Base-by-base conservation (phyloP, 2,888 invertebrate genomes). In the Apodemia zela region DNA sequence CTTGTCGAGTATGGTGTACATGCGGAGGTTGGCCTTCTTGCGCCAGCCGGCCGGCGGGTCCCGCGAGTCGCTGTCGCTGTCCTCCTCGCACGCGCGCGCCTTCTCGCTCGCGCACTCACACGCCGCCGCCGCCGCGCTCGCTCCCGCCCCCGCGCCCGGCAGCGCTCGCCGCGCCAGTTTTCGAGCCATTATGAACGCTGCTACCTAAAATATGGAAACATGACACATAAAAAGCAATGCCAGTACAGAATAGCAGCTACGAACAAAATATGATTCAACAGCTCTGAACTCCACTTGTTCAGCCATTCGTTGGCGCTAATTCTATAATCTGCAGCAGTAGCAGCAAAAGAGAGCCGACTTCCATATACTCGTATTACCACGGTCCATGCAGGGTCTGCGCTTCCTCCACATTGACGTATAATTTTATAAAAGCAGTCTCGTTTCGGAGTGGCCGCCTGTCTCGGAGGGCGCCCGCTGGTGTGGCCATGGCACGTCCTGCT, bases 1-100 rank as follows among this genome's bases (percentile, higher is more conserved):
- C 72, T 90, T 90, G 82, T 90, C 90, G 63, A 90, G 83, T 63
- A 90, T 89, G 62, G 90, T 89, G 80, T 90, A 90, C 90, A 90
- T 90, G 75, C 88, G 81, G 67, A 89, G 81, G 77, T 90, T 89
- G 73, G 89, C 89, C 71, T 82, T 82, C 79, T 82, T 87, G 71
- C 87, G 81, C 87, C 88, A 87, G 73, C 85, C 86, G 72, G 82
- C 83, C 69, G 82, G 78, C 69, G 69, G 73, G 68, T 70, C 77
- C 69, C 68, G 69, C 76, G 74, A 74, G 75, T 72, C 68, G 66
- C 65, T 61, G 65, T 68, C 74, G 69, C 68, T 68, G 66, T 68
- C 71, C 59, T 68, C 71, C 64, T 68, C 67, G 69, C 64, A 61
- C 60, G 63, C 65, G 62, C 69, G 63, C 60, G 69, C 66, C 58